Percentiles rank a stretch among this genome's conserved stretches.
phyloP scores from a whole-genome alignment of 2,888 invertebrate genomes.

The Hemithea aestivaria region DNA sequence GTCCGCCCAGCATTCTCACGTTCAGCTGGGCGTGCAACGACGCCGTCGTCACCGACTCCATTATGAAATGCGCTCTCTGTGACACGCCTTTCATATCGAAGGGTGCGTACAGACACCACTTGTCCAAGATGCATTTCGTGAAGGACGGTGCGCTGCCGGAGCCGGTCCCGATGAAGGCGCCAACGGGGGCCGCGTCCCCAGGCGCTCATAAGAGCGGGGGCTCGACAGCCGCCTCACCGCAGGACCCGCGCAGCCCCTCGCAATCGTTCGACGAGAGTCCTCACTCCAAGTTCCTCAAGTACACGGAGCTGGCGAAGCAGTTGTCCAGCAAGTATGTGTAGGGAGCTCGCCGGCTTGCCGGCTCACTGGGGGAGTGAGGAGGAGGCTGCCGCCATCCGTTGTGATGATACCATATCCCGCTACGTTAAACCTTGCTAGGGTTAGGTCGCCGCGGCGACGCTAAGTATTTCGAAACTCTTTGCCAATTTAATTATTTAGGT shows the following conservation, averaged over 20 bases:
- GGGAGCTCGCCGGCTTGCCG: slow-evolving; percentile 36
- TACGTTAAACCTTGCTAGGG: slow-evolving; percentile 76
- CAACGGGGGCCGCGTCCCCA: slow-evolving; percentile 66
- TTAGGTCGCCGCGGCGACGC: slow-evolving; percentile 73
- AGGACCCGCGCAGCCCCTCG: slow-evolving; percentile 80
- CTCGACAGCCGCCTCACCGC: slow-evolving; percentile 69
- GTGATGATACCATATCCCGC: slow-evolving; percentile 91
- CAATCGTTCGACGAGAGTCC: slow-evolving; percentile 92
- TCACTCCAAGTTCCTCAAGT: slow-evolving; percentile 98
- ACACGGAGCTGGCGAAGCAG: slow-evolving; percentile 98
- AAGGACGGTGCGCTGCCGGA: slow-evolving; percentile 93
- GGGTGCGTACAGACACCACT: slow-evolving; percentile 96
- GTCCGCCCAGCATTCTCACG: slow-evolving; percentile 90
- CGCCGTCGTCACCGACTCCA: slow-evolving; percentile 91
- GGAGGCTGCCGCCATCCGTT: slow-evolving; percentile 52
- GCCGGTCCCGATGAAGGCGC: slow-evolving; percentile 81
- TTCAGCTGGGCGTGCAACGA: slow-evolving; percentile 98
- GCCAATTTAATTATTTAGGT: slow-evolving; percentile 79
- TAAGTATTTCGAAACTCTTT: slow-evolving; percentile 79
- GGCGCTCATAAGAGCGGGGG: slow-evolving; percentile 64
- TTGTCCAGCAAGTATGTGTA: slow-evolving; percentile 98
- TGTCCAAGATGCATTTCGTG: slow-evolving; percentile 97
- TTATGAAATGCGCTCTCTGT: slow-evolving; percentile 96
- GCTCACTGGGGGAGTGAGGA: background rate
- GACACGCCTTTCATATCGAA: slow-evolving; percentile 98